Evolutionary conservation across 2,888 invertebrate species (phyloP).

Genomic region (Coelinius sp.): DNA sequence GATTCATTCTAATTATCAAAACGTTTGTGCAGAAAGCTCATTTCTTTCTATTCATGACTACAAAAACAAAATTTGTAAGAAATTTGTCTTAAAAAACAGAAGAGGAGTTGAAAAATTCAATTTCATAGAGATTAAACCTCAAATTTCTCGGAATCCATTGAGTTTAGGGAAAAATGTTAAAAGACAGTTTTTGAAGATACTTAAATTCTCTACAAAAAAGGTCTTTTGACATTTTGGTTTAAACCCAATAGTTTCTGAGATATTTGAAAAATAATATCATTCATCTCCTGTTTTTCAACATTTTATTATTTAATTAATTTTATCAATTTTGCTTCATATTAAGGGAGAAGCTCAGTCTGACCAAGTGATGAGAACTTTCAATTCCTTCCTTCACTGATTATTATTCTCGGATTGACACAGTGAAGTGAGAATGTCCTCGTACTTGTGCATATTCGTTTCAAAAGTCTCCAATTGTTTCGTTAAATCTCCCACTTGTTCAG

Average conservation of each 20-base stretch:
- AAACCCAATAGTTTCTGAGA: too few species aligned
- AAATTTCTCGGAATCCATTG: neutral
- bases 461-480: constrained; percentile 81
- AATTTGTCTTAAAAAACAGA: neutral
- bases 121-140: neutral
- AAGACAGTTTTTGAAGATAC: neutral
- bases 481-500: constrained; percentile 76
- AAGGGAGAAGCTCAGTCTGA: constrained; percentile 4
- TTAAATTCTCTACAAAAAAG: too few species aligned
- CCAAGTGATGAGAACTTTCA: neutral
- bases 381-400: constrained; percentile 64
- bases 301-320: neutral
- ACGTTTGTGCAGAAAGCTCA: neutral
- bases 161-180: neutral
- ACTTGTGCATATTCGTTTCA: constrained; percentile 82
- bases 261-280: neutral
- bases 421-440: constrained; percentile 82
- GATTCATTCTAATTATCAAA: neutral
- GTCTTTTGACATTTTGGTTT: neutral
- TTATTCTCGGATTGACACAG: constrained; percentile 79
- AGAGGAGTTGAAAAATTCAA: neutral
- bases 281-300: neutral
- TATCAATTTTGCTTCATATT: neutral
- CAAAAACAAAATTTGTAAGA: neutral
- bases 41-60: neutral